Evolutionary conservation across 2,888 invertebrate genomes (phyloP).

Genomic region (Oasisia sp.): DNA sequence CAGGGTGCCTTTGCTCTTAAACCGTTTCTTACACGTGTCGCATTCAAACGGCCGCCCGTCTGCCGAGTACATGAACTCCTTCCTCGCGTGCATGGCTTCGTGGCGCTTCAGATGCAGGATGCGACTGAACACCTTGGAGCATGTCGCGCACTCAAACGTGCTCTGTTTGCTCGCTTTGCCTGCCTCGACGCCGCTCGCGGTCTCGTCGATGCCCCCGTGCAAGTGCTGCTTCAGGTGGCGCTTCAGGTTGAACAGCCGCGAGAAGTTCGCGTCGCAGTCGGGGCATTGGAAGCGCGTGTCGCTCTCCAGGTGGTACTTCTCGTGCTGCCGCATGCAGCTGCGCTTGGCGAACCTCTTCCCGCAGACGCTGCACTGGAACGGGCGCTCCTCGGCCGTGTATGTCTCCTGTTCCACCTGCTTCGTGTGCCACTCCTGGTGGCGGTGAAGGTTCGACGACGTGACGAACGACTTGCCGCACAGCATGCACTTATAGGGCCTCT

Average conservation of each 20-base stretch:
- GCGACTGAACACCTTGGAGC: not conserved
- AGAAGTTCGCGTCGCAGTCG: not conserved
- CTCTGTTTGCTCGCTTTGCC: not conserved
- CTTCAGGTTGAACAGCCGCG: not conserved
- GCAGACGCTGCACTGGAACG: not conserved
- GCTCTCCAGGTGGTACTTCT: not conserved
- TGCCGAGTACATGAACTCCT: not conserved
- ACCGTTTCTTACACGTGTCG: not conserved
- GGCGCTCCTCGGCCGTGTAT: not conserved
- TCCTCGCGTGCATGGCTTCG: not conserved
- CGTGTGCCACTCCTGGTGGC: not conserved
- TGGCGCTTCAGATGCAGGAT: not conserved
- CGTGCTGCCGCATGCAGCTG: constrained; percentile 4
- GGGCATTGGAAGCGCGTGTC: not conserved
- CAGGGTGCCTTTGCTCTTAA: not conserved
- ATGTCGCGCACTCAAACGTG: not conserved
- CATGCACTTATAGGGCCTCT: not conserved
- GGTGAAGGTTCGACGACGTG: not conserved
- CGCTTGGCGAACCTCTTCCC: not conserved
- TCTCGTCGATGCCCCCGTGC: not conserved
- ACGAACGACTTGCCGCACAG: not conserved
- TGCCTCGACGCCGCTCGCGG: not conserved
- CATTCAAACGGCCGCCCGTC: not conserved
- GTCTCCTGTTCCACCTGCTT: not conserved
- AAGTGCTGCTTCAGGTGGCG: not conserved